Conservation (phyloP, 2,797 vertebrate genomes). For the Phalanger gymnotis region DNA sequence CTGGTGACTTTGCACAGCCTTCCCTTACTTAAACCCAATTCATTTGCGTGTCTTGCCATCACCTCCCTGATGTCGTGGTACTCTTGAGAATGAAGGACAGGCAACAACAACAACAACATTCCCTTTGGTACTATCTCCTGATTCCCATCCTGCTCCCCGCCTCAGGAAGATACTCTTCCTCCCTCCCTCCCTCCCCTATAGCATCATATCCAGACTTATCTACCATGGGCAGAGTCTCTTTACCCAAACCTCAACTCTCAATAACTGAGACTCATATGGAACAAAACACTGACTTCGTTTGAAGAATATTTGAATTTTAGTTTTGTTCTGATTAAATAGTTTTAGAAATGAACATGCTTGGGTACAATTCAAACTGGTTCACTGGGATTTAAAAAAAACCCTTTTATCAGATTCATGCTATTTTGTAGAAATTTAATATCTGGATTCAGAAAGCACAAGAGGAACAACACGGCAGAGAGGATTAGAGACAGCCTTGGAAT, state of each 20-base stretch:
- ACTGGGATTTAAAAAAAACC: slow-evolving; percentile 21
- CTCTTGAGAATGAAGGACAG: too few relatives aligned
- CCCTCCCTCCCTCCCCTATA: too few relatives aligned
- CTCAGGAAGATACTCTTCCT: neutral
- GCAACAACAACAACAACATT: too few relatives aligned
- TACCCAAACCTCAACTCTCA: neutral
- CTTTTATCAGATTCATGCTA: neutral
- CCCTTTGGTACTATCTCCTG: neutral
- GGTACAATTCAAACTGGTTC: neutral
- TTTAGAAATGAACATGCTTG: slow-evolving; percentile 53
- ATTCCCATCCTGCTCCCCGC: rapidly evolving
- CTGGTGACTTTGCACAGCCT: too few relatives aligned
- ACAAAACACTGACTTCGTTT: neutral
- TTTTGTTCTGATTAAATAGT: slow-evolving; percentile 31
- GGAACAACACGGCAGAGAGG: neutral
- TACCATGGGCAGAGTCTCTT: neutral
- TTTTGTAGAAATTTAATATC: neutral
- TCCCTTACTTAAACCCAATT: too few relatives aligned
- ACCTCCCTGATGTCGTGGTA: too few relatives aligned
- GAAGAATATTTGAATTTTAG: neutral
- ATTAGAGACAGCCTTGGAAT: neutral
- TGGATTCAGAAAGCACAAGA: neutral
- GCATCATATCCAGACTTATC: neutral
- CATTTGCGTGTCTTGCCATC: too few relatives aligned
- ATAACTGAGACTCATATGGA: neutral